A percentile compares a stretch with the other conserved stretches of the same genome.
Conservation (phyloP, 2,113 vertebrate genomes). For the Chaenocephalus aceratus region DNA sequence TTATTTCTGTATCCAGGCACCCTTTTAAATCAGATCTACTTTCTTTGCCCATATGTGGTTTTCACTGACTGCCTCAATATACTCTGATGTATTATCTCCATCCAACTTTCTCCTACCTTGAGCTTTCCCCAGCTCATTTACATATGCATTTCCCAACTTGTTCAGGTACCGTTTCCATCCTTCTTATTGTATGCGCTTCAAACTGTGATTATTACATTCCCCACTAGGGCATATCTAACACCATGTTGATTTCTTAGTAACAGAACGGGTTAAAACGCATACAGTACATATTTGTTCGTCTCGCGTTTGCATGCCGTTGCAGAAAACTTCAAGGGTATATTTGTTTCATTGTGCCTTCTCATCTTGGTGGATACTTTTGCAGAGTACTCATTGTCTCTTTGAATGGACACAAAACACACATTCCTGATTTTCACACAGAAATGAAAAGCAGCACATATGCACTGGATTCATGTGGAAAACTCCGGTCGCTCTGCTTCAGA, state of each 20-base stretch:
- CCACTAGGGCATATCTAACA: conserved; percentile 19
- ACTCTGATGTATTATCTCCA: not conserved
- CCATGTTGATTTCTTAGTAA: not conserved
- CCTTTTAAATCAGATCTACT: not conserved
- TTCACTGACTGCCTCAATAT: conserved; percentile 19
- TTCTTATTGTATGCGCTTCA: conserved; percentile 13
- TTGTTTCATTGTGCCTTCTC: conserved; percentile 45
- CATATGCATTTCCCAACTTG: not conserved
- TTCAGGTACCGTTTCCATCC: not conserved
- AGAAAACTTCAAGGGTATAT: conserved; percentile 49
- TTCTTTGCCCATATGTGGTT: not conserved
- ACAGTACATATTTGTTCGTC: conserved; percentile 1
- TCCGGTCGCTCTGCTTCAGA: conserved; percentile 52
- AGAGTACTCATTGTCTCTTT: conserved; percentile 46
- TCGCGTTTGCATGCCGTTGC: conserved; percentile 32
- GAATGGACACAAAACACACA: conserved; percentile 39
- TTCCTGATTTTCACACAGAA: conserved; percentile 56
- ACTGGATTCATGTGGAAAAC: conserved; percentile 65
- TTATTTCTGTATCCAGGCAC: conserved; percentile 7
- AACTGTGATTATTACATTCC: conserved; percentile 18
- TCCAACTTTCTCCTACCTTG: not conserved
- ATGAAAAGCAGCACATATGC: conserved; percentile 54
- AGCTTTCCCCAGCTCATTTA: not conserved
- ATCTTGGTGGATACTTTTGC: conserved; percentile 40
- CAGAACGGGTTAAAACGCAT: conserved; percentile 39